Base-by-base conservation (phyloP, 2,797 vertebrate species). In the Ctenochaetus hawaiiensis region DNA sequence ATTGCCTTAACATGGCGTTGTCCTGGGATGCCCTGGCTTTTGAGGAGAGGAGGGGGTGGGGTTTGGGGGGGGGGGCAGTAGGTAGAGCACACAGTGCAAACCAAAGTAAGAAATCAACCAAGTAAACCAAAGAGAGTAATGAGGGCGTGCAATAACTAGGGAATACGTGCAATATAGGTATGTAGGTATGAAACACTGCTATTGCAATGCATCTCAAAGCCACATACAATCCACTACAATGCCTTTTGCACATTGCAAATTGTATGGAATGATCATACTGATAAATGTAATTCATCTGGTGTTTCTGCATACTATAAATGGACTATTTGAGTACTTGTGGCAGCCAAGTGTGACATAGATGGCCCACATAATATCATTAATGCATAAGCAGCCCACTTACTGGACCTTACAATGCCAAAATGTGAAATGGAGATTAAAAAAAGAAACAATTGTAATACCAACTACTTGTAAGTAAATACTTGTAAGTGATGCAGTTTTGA, bases 11-110 rank as follows among this genome's bases (percentile, higher is more conserved):
- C 87, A 58, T 77, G 80, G 74, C 65, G 79, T 87, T 92, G 91
- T 92, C 92, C 91, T 90, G 82, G 83, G 89, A 92, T 94, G 82
- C 83, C 85, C 90, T 68, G 81, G 86, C 84, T 80, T 90, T 85
- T 83, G 47, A 48, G 78, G 64, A 45, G 58, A 51, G 68, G 61
- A 73, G 12, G 60, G 53, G 44, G 43, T 6, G 43, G 10, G 43
- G 43, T 5, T 7, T 10, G 60, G 73, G 12, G 11, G 60, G 54
- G 51, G 49, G 51, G 44, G 57, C 34, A 74, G 43, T 72, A 81
- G 65, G 37, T 34, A 45, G 41, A 49, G 72, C 66, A 9, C 48
- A 64, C 43, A 56, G 68, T 80, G 64, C 48, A 78, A 81, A 78
- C 59, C 64, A 73, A 51, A 78, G 72, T 66, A 72, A 83, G 66